Base-by-base conservation (phyloP, 1,140 invertebrate species). In the Halictus rubicundus region DNA sequence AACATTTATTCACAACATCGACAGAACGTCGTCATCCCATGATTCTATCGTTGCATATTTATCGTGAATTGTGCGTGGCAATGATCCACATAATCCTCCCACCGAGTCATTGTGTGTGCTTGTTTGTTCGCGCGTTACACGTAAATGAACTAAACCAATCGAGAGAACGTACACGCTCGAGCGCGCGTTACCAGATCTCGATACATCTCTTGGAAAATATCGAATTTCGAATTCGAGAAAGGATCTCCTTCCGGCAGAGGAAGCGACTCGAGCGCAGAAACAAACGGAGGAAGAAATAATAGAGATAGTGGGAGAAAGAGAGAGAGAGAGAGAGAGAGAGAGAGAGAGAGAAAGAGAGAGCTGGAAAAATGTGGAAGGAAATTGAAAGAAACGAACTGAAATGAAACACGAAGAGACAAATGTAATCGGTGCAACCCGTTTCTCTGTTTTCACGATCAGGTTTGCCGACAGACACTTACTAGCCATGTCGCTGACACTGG, bases 371-470 rank as follows among this genome's bases (percentile, higher is more conserved):
- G 19, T 52, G 49, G 19, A 52, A 16, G 10, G 25, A 49, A 61
- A 60, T n/a, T 12, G 16, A 27, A 12, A 12, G 39, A 8, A 60
- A 46, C 78, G 79, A 76, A 72, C 12, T 1, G 23, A 85, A 87
- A 86, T 84, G 82, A 85, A 80, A 83, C 64, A 76, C 83, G 69
- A 80, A 64, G 57, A 82, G 63, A 65, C 80, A 81, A 89, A 87
- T 79, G 87, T 90, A 90, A 89, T 90, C 82, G 83, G 83, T 75
- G 82, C 76, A 71, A 81, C 84, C 78, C 60, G 85, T 87, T 91
- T 89, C 91, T 91, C 89, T 91, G 87, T 91, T 92, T 92, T 92
- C 89, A 91, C 86, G 89, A 92, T 91, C 91, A 92, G 91, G 90
- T 92, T 92, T 92, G 83, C 88, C 85, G 83, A 83, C 85, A 87